Evolutionary conservation across 2,888 invertebrate species (phyloP).

Genomic region (Drosophila lacicola): DNA sequence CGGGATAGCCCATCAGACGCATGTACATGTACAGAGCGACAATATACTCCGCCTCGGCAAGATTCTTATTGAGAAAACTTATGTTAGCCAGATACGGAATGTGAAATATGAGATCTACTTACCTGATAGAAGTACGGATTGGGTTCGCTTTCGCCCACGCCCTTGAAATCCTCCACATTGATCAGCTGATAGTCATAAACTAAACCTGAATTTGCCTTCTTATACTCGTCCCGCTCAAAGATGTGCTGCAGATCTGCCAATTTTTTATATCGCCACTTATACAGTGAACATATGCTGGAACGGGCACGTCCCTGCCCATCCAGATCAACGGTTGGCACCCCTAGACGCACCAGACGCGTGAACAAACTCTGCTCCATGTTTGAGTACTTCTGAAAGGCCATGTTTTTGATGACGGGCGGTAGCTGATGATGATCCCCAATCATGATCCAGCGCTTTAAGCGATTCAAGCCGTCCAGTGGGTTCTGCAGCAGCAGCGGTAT

Average conservation of each 20-base stretch:
- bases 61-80: slow-evolving; percentile 86
- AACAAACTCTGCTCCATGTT: slow-evolving; percentile 99
- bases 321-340: slow-evolving; percentile 98
- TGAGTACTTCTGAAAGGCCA: slow-evolving; percentile 99
- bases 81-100: slow-evolving; percentile 5
- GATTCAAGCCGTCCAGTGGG: slow-evolving; percentile 97
- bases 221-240: slow-evolving; percentile 92
- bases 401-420: slow-evolving; percentile 99
- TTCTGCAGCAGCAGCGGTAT: slow-evolving; percentile 99
- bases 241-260: slow-evolving; percentile 98
- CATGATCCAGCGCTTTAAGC: slow-evolving; percentile 99
- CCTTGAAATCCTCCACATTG: slow-evolving; percentile 98
- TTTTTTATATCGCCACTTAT: slow-evolving; percentile 98
- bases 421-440: slow-evolving; percentile 99
- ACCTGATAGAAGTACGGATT: slow-evolving; percentile 99
- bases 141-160: slow-evolving; percentile 98
- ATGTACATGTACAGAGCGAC: slow-evolving; percentile 99
- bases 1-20: slow-evolving; percentile 98
- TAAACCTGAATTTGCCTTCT: slow-evolving; percentile 96
- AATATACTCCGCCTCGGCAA: slow-evolving; percentile 96
- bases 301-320: slow-evolving; percentile 99
- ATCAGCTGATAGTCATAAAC: slow-evolving; percentile 96
- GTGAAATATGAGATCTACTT: slow-evolving; percentile 11
- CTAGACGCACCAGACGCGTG: slow-evolving; percentile 96
- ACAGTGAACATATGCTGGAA: slow-evolving; percentile 95